These are phyloP conservation scores for Manis crassicaudata DNA, from an alignment of 2,797 vertebrate genomes.

Conservation along the genomic window DNA sequence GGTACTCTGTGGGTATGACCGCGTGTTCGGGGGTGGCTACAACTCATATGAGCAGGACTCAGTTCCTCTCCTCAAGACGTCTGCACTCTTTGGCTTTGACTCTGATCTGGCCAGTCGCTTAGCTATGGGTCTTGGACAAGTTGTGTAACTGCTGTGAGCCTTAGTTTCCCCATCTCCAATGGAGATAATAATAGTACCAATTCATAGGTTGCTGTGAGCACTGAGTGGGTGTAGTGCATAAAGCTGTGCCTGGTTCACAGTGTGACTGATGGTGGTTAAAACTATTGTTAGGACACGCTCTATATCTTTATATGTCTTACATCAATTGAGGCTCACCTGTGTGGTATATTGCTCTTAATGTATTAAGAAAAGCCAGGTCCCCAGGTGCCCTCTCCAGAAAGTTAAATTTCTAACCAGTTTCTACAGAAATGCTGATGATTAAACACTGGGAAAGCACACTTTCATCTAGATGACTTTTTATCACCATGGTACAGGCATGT, in stretches of 20 bases:
- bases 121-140: not conserved
- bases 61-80: rapidly evolving
- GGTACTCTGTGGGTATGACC: not conserved
- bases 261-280: not conserved
- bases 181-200: not conserved
- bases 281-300: not conserved
- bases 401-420: not conserved
- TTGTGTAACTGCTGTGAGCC: not conserved
- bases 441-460: not conserved
- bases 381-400: not conserved
- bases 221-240: rapidly evolving
- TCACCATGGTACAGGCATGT: not conserved
- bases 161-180: not conserved
- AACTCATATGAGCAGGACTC: rapidly evolving
- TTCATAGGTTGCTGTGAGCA: not conserved
- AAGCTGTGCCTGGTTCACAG: not conserved
- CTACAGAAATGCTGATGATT: not conserved
- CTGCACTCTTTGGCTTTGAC: not conserved
- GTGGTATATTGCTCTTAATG: not conserved
- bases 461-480: not conserved
- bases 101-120: not conserved
- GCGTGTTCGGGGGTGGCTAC: not conserved
- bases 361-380: not conserved
- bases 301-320: not conserved
- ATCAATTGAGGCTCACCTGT: not conserved